phyloP scores from a whole-genome alignment of 2,888 invertebrate species.

The Tetramorium bicarinatum region DNA sequence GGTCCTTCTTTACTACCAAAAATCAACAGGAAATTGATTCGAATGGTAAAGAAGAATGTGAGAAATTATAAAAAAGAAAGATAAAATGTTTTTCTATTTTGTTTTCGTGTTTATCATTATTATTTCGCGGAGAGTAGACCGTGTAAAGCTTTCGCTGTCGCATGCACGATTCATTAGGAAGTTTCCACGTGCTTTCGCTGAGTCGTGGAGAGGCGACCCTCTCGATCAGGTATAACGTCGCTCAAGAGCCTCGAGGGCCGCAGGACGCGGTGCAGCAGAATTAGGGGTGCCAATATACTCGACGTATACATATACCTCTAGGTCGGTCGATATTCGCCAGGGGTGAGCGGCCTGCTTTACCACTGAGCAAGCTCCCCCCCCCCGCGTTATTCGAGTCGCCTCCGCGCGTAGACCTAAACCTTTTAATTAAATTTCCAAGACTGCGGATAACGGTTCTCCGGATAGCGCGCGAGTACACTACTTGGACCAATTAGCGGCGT shows the following conservation, averaged over 20 bases:
- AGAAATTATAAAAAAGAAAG: background rate
- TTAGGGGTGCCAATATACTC: conserved; percentile 34
- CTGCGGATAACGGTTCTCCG: conserved; percentile 45
- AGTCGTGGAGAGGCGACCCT: conserved; percentile 36
- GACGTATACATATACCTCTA: conserved; percentile 33
- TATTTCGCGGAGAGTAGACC: background rate
- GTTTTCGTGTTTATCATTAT: background rate
- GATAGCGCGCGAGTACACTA: conserved; percentile 20
- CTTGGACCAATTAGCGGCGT: conserved; percentile 47
- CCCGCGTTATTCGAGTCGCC: conserved; percentile 52
- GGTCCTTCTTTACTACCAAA: background rate
- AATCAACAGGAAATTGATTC: background rate
- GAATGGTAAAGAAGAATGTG: background rate
- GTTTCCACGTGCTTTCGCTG: conserved; percentile 65
- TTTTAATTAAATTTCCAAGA: conserved; percentile 71
- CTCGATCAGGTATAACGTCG: conserved; percentile 52
- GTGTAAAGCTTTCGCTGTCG: conserved; percentile 52
- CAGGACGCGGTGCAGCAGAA: conserved; percentile 48
- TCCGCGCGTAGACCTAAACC: conserved; percentile 37
- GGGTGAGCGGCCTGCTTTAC: conserved; percentile 80
- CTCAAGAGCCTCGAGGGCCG: conserved; percentile 48
- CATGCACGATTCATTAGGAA: conserved; percentile 49
- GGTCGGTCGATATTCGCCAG: conserved; percentile 81
- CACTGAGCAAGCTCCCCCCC: conserved; percentile 9
- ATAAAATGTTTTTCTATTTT: background rate